phyloP scores from a whole-genome alignment of 2,888 invertebrate species.

The Apamea monoglypha region DNA sequence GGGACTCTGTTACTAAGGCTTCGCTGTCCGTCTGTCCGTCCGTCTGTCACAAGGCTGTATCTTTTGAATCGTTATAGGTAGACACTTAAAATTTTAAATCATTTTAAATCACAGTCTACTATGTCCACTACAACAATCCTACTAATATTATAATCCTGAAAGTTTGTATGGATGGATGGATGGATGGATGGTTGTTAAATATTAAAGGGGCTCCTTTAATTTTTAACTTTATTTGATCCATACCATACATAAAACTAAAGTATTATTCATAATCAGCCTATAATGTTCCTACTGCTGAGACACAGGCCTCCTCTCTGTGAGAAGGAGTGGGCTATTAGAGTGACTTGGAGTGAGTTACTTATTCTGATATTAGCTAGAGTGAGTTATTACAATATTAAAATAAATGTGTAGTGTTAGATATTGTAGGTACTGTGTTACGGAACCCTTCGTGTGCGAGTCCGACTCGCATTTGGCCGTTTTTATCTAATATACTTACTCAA shows the following conservation, averaged over 20 bases:
- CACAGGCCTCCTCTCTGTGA: too few species aligned
- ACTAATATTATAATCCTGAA: too few species aligned
- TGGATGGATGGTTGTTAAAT: too few species aligned
- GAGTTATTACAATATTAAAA: neutral
- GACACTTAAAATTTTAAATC: neutral
- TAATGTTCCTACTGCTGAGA: too few species aligned
- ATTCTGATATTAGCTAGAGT: too few species aligned
- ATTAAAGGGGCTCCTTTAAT: too few species aligned
- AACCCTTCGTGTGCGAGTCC: too few species aligned
- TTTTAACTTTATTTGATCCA: too few species aligned
- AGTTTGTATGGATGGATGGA: too few species aligned
- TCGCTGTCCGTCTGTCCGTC: neutral
- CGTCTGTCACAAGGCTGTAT: neutral
- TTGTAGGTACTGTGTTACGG: neutral
- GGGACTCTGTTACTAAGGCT: neutral
- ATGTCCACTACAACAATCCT: neutral
- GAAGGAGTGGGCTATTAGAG: too few species aligned
- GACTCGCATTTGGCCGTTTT: neutral
- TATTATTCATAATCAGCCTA: neutral
- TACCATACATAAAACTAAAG: neutral
- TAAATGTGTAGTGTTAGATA: neutral
- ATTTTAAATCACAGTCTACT: neutral
- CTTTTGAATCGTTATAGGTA: neutral
- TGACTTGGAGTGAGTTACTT: too few species aligned
- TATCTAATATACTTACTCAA: neutral